These are phyloP conservation scores for Garrulus glandarius DNA, from an alignment of 2,797 vertebrate species.

Conservation along the genomic window DNA sequence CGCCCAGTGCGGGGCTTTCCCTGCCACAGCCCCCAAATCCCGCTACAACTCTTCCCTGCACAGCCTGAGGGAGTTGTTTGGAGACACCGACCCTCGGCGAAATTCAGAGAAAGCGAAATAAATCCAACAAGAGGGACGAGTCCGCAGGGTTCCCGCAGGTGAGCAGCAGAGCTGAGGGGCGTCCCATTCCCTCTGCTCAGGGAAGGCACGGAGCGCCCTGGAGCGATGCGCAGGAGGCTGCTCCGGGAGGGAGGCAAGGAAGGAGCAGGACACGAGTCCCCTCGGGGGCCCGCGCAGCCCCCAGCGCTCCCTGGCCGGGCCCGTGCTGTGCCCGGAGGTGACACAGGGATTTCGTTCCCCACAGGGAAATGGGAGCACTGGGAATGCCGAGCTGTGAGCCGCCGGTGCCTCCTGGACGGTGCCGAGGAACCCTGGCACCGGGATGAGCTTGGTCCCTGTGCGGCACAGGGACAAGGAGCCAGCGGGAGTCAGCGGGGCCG, in stretches of 20 bases:
- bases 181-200: accelerated
- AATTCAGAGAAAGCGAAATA: background rate
- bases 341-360: accelerated
- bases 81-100: accelerated
- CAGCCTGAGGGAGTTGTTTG: accelerated
- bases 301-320: accelerated
- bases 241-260: background rate
- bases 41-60: accelerated
- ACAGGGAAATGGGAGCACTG: accelerated
- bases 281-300: background rate
- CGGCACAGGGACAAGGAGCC: accelerated
- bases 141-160: accelerated
- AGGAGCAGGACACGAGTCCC: accelerated
- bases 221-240: background rate
- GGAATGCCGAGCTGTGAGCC: background rate
- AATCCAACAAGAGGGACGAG: accelerated
- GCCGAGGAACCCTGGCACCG: accelerated
- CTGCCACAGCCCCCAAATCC: background rate
- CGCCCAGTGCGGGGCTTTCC: accelerated
- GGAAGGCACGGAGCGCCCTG: accelerated
- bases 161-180: accelerated
- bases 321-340: accelerated
- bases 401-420: accelerated
- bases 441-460: accelerated
- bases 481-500: accelerated